Percentiles rank a stretch among this genome's conserved stretches.
Conservation (phyloP, 2,113 vertebrate genomes). For the Ceyx melanurus region DNA sequence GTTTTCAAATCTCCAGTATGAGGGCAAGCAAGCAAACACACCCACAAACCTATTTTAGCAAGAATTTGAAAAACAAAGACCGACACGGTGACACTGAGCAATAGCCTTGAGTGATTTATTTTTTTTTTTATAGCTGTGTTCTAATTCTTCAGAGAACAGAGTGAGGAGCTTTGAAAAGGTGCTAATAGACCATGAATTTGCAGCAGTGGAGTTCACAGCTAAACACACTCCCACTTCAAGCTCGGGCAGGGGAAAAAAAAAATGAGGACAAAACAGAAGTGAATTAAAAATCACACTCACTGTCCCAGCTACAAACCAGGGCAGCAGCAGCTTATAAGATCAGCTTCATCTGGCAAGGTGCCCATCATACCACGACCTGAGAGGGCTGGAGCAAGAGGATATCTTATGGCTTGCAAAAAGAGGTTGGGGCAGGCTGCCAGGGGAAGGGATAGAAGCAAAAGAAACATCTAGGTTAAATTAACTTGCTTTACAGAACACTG, state of each 20-base stretch:
- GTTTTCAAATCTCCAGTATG: neutral
- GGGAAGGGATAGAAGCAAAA: neutral
- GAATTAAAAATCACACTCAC: conserved; percentile 39
- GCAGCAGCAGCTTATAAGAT: conserved; percentile 61
- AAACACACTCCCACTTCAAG: conserved; percentile 6
- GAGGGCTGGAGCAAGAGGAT: neutral
- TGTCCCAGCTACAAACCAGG: conserved; percentile 52
- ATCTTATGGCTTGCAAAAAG: neutral
- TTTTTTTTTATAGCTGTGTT: neutral
- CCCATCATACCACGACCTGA: neutral
- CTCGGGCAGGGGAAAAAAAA: neutral
- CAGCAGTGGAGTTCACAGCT: conserved; percentile 21
- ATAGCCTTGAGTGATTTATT: neutral
- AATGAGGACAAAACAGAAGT: conserved; percentile 49
- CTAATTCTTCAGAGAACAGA: conserved; percentile 22
- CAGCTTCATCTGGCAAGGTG: conserved; percentile 52
- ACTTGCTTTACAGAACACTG: neutral
- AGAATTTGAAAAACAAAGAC: conserved; percentile 19
- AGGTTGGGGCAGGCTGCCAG: neutral
- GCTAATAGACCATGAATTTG: conserved; percentile 44
- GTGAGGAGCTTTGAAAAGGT: conserved; percentile 35
- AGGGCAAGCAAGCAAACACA: neutral
- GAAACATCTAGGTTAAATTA: neutral
- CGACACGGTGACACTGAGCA: neutral
- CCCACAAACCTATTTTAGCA: neutral